Evolutionary conservation across 2,113 vertebrate species (phyloP).

Genomic region (Carassius carassius): DNA sequence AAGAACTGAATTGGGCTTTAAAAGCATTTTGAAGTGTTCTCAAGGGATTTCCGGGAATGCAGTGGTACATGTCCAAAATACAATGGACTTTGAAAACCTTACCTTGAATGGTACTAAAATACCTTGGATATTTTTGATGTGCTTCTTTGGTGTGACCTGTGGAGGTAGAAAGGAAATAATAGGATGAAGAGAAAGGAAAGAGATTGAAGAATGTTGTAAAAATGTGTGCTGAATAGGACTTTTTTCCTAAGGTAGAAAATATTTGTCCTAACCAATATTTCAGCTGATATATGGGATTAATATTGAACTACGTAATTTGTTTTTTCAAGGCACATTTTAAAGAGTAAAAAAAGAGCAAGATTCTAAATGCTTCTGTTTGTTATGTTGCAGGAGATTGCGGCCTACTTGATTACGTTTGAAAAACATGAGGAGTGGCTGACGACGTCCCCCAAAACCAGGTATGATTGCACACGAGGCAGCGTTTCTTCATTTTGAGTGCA

Average conservation of each 20-base stretch:
- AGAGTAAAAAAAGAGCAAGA: neutral
- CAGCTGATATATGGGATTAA: neutral
- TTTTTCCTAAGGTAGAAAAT: neutral
- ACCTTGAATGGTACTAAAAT: too few species aligned
- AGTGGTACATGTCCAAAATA: neutral
- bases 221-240: neutral
- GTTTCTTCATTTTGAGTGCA: neutral
- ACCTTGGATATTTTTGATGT: neutral
- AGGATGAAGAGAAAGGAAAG: neutral
- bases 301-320: neutral
- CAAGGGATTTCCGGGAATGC: neutral
- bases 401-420: conserved; percentile 82
- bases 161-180: neutral
- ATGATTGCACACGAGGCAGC: conserved; percentile 47
- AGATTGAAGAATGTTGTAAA: neutral
- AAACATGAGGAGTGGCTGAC: conserved; percentile 83
- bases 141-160: neutral
- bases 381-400: conserved; percentile 76
- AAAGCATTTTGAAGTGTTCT: neutral
- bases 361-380: neutral
- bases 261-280: neutral
- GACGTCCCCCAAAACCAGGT: conserved; percentile 82
- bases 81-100: too few species aligned
- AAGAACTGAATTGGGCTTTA: neutral
- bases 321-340: neutral